Base-by-base conservation (phyloP, 2,797 vertebrate species). In the Amphiprion clarkii region DNA sequence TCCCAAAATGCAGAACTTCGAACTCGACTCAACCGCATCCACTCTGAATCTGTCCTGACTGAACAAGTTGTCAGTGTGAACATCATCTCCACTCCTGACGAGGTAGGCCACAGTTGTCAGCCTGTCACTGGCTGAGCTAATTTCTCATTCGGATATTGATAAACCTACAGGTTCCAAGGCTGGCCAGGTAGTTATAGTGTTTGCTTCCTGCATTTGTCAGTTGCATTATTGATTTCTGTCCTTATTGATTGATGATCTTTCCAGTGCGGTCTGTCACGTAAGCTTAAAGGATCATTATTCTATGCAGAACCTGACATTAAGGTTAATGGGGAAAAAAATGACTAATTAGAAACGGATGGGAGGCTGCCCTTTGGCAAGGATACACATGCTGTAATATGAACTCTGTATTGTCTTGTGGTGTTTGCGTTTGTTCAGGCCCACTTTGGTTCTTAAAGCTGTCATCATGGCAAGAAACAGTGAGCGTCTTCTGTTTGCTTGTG, bases 61-160 rank as follows among this genome's bases (percentile, higher is more conserved):
- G 98, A 99, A 90, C 97, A 99, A 94, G 97, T 97, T 90, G 97
- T 99, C 95, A 99, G 97, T 91, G 98, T 99, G 93, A 99, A 99
- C 96, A 98, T 99, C 95, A 98, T 99, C 88, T 95, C 97, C 94
- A 99, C 97, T 76, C 96, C 97, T 76, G 97, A 99, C 82, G 97
- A 99, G 97, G 98, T 99, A 95, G 92, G 95, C 86, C 53, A 48
- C 79, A 46, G 62, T 67, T 67, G 74, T 74, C 78, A 42, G 25
- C 70, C 62, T 73, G 52, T 76, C 71, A 48, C 76, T 68, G 75
- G 62, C 72, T 9, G 51, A 63, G 71, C 76, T 62, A 13, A 74
- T 90, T 81, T 70, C 60, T 77, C 31, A 67, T 78, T 70, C 70
- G 19, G 39, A 48, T 73, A 76, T 23, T 78, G 67, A 78, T 73